Evolutionary conservation across 2,797 vertebrate genomes (phyloP).

Genomic region (Apogon talboti): DNA sequence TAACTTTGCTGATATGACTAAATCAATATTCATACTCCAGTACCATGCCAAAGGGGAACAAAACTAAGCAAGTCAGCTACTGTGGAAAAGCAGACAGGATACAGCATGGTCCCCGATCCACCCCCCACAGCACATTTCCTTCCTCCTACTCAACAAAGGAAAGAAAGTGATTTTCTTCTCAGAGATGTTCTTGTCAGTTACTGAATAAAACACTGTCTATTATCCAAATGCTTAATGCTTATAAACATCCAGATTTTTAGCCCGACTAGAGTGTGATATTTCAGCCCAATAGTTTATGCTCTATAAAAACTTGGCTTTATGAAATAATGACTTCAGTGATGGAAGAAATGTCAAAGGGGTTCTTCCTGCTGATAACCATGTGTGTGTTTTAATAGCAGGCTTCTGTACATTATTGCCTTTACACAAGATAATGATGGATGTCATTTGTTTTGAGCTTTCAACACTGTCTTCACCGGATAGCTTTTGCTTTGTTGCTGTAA

Average conservation of each 20-base stretch:
- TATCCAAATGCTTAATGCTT: neutral
- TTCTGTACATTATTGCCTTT: too few species aligned
- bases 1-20: neutral
- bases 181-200: neutral
- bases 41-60: constrained; percentile 13
- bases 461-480: too few species aligned
- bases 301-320: neutral
- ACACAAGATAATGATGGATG: too few species aligned
- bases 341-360: neutral
- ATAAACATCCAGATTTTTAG: neutral
- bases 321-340: constrained; percentile 23
- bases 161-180: neutral
- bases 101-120: constrained; percentile 38
- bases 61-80: constrained; percentile 52
- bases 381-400: neutral
- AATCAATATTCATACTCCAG: neutral
- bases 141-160: constrained; percentile 41
- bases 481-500: too few species aligned
- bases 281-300: neutral
- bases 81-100: constrained; percentile 65
- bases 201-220: neutral
- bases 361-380: neutral
- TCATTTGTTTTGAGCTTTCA: too few species aligned
- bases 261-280: neutral
- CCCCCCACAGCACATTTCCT: constrained; percentile 60